phyloP scores from a whole-genome alignment of 1,140 invertebrate genomes.

The Temnothorax nylanderi region DNA sequence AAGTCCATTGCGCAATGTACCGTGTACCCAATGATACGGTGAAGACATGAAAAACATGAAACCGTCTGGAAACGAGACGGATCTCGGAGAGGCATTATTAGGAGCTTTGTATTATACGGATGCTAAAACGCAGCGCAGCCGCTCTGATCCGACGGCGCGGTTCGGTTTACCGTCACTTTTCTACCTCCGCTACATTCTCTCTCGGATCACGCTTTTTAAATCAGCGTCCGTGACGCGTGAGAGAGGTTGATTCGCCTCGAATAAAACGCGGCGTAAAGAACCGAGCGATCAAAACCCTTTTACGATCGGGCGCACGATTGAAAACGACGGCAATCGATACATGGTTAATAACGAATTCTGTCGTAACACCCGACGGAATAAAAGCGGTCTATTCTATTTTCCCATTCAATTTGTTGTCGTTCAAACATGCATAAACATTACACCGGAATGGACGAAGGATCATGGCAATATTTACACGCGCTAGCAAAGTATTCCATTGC shows the following conservation, averaged over 20 bases:
- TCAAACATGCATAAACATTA: constrained; percentile 55
- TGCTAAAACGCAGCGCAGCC: not conserved
- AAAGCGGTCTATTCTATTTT: constrained; percentile 26
- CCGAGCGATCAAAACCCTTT: constrained; percentile 11
- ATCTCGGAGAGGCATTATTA: constrained; percentile 6
- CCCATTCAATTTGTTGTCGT: constrained; percentile 52
- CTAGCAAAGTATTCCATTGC: not conserved
- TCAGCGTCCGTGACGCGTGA: not conserved
- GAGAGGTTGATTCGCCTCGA: not conserved
- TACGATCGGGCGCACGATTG: not conserved
- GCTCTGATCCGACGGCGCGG: not conserved
- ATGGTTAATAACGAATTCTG: constrained; percentile 30
- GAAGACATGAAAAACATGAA: constrained; percentile 25
- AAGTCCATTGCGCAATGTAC: constrained; percentile 29
- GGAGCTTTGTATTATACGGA: not conserved
- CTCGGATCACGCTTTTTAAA: not conserved
- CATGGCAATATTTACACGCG: not conserved
- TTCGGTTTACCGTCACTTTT: not conserved
- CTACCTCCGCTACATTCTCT: not conserved
- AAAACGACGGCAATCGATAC: constrained; percentile 7
- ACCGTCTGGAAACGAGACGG: constrained; percentile 21
- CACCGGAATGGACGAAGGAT: not conserved
- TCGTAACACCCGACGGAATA: constrained; percentile 23
- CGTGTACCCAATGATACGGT: constrained; percentile 25
- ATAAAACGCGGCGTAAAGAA: constrained; percentile 22